Percentiles rank a stretch among this genome's conserved stretches.
These are phyloP conservation scores for Spatulosminthurus flaviceps DNA, from an alignment of 2,888 invertebrate species.

Conservation along the genomic window DNA sequence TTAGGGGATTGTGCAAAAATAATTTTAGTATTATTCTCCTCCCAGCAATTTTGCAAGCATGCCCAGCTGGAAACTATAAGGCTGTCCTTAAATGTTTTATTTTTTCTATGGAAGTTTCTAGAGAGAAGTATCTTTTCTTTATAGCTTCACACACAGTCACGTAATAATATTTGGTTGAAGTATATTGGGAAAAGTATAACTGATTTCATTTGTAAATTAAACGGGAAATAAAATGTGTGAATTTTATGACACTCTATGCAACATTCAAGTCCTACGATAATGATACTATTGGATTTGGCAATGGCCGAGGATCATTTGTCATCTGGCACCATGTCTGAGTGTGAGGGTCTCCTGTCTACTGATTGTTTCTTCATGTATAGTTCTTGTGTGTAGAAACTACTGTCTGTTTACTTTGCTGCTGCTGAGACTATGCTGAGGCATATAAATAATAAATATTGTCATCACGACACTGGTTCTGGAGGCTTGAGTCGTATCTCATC, in stretches of 20 bases:
- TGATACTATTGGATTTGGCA: neutral
- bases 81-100: neutral
- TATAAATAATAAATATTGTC: neutral
- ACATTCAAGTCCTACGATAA: too few species aligned
- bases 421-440: neutral
- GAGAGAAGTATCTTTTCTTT: neutral
- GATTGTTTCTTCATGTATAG: too few species aligned
- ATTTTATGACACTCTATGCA: neutral
- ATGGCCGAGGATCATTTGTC: conserved; percentile 8
- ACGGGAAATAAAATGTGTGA: neutral
- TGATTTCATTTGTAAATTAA: too few species aligned
- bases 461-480: neutral
- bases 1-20: neutral
- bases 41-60: neutral
- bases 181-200: neutral
- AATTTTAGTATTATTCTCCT: neutral
- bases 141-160: too few species aligned
- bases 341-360: neutral
- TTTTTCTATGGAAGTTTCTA: neutral
- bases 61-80: neutral
- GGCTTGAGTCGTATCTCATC: neutral
- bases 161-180: neutral
- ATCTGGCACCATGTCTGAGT: conserved; percentile 10
- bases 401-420: too few species aligned
- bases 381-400: too few species aligned